Evolutionary conservation across 92 coral and sea anemone genomes (phyloP), one percentile per base, ranked within the genome.

Genomic region (Ricordea florida): DNA sequence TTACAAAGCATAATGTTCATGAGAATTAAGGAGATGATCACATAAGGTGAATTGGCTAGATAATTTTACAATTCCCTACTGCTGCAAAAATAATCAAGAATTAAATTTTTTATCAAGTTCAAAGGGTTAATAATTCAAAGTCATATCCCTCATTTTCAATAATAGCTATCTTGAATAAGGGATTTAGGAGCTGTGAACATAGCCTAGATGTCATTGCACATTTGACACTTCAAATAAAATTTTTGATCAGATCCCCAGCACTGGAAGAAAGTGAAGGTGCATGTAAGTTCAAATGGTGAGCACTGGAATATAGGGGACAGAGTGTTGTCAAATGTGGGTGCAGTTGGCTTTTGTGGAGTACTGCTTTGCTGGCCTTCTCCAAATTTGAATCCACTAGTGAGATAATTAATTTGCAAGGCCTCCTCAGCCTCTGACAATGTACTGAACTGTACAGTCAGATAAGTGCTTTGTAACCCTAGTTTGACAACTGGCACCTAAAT

Each of bases 381-480:
- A 38, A 11, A 13, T n/a, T 35, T 14, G 24, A 25, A 3, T 4
- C 13, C 22, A 29, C 28, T 40, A 22, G 7, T 49, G 15, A 85
- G 14, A 31, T 78, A 85, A 35, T 69, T 80, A 0, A 84, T 55
- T 10, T 51, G 51, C 2, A 85, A 32, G 10, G 59, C 49, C 22
- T 79, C 79, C 31, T 80, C 91, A 43, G 79, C 91, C 57, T 80
- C 83, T 34, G 81, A 56, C 43, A 86, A 53, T 1, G 86, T 44
- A 4, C 40, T 1, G 38, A 14, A 80, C 44, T 50, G 6, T 18
- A n/a, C n/a, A n/a, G n/a, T 34, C 57, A 5, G 80, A 16, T 3
- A 87, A 21, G 25, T 67, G 76, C 24, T 80, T 87, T 11, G 51
- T 51, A 0, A 86, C 68, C 66, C 92, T 74, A 14, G 83, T 80